These are phyloP conservation scores for Polyodon spathula DNA, from an alignment of 2,113 vertebrate species.

Conservation along the genomic window DNA sequence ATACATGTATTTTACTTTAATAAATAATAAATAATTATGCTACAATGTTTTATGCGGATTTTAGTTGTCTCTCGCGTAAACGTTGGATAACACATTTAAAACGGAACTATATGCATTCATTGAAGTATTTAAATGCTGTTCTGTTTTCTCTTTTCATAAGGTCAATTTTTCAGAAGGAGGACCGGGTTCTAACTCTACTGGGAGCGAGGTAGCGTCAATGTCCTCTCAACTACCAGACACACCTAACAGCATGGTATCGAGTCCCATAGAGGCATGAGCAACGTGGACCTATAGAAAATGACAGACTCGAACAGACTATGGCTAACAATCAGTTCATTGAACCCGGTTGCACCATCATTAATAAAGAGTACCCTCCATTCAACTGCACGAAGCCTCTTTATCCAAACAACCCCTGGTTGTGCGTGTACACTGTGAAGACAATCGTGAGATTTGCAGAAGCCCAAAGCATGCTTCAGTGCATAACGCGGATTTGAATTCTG, in stretches of 20 bases:
- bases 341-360: constrained; percentile 37
- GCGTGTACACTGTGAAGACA: constrained; percentile 99
- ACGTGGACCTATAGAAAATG: constrained; percentile 34
- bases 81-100: too few species aligned
- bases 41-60: too few species aligned
- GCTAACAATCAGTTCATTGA: constrained; percentile 49
- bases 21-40: too few species aligned
- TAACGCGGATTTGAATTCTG: constrained; percentile 50
- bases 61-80: too few species aligned
- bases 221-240: constrained; percentile 96
- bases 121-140: too few species aligned
- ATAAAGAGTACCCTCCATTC: constrained; percentile 50
- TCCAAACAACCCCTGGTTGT: constrained; percentile 67
- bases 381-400: constrained; percentile 71
- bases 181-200: constrained; percentile 92
- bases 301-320: constrained; percentile 52
- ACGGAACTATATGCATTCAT: too few species aligned
- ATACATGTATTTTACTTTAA: too few species aligned
- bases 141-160: constrained; percentile 57
- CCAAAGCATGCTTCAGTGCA: constrained; percentile 39
- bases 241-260: constrained; percentile 98
- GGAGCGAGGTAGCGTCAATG: constrained; percentile 97
- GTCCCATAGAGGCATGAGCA: constrained; percentile 92
- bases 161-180: constrained; percentile 96
- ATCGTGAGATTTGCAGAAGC: constrained; percentile 81